A percentile compares a stretch with the other conserved stretches of the same genome.
Evolutionary conservation across 2,888 invertebrate genomes (phyloP).

Genomic region (Thereva nobilitata): DNA sequence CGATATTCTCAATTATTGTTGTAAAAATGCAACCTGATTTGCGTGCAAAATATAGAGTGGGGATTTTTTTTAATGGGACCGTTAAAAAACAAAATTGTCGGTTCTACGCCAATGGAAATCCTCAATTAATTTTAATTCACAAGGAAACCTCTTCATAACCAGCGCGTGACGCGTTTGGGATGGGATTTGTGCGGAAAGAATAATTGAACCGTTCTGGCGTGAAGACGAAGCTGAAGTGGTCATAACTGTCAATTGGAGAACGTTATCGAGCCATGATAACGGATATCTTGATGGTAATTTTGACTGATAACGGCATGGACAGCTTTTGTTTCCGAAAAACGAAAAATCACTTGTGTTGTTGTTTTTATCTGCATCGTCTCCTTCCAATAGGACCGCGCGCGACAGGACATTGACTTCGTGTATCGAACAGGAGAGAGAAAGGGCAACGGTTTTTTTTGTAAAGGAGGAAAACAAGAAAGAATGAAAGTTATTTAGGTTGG

Average conservation of each 20-base stretch:
- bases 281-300: not conserved
- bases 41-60: no score
- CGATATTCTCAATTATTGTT: no score
- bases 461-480: no score
- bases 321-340: slow-evolving; percentile 5
- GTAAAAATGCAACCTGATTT: no score
- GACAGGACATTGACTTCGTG: no score
- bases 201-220: not conserved
- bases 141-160: slow-evolving; percentile 5
- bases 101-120: not conserved
- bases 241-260: slow-evolving; percentile 1
- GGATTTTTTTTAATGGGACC: no score
- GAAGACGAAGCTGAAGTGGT: slow-evolving; percentile 1
- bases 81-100: slow-evolving; percentile 16
- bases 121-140: slow-evolving; percentile 16
- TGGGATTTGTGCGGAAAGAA: not conserved
- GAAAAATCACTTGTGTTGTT: no score
- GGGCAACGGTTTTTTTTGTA: no score
- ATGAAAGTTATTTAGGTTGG: no score
- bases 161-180: not conserved
- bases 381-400: no score
- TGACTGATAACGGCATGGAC: not conserved
- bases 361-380: no score
- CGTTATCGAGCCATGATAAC: slow-evolving; percentile 18
- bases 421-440: no score